Percentiles rank a stretch among this genome's conserved stretches.
These are phyloP conservation scores for Montipora efflorescens DNA, from an alignment of 64 coral and sea anemone genomes.

Conservation along the genomic window DNA sequence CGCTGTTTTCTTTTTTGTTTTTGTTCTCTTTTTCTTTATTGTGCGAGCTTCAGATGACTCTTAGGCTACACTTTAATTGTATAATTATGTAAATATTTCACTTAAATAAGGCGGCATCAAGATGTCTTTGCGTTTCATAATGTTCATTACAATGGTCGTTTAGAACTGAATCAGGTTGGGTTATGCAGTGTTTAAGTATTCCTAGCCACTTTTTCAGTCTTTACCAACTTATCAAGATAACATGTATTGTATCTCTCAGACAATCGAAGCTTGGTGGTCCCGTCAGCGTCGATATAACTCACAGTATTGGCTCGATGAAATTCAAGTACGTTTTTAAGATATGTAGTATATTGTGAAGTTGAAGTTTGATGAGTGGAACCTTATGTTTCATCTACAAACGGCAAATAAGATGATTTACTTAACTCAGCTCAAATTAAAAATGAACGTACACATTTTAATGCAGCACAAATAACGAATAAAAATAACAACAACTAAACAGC, in stretches of 20 bases:
- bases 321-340: not conserved
- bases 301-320: constrained; percentile 42
- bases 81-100: too few species aligned
- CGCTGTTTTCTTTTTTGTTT: not conserved
- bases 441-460: too few species aligned
- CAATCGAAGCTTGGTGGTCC: constrained; percentile 66
- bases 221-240: not conserved
- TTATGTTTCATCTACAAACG: too few species aligned
- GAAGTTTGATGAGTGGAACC: too few species aligned
- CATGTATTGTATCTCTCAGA: constrained; percentile 19
- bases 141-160: constrained; percentile 15
- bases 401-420: too few species aligned
- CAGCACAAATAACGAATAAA: too few species aligned
- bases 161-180: constrained; percentile 55
- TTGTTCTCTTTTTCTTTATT: not conserved
- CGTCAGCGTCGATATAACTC: constrained; percentile 28
- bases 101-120: not conserved
- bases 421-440: too few species aligned
- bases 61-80: too few species aligned
- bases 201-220: not conserved
- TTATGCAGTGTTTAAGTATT: not conserved
- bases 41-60: too few species aligned
- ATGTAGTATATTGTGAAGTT: too few species aligned
- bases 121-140: constrained; percentile 14
- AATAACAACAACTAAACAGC: too few species aligned